Evolutionary conservation across 2,797 vertebrate genomes (phyloP), one percentile per base, ranked within the genome.

Genomic region (Crossoptilon crossoptilon): DNA sequence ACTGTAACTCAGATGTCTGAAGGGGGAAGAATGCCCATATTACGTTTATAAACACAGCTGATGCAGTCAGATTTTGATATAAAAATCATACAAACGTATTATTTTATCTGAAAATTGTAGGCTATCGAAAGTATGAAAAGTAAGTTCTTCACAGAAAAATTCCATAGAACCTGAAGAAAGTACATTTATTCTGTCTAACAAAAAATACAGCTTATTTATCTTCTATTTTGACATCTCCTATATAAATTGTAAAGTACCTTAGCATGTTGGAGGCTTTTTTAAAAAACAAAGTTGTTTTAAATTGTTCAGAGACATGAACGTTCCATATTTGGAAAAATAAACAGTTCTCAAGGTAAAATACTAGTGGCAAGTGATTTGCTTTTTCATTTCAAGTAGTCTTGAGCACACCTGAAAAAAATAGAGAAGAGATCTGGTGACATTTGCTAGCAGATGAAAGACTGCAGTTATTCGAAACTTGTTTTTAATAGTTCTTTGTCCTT

Each of bases 1-100:
- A 0, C 1, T 72, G 33, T 37, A 37, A 48, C 14, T 55, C 31
- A 24, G 12, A 37, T 83, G 8, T 21, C 4, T 0, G 1, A 31
- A 86, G 55, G 43, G 23, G 44, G 9, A 26, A 33, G 69, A 86
- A 88, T 48, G n/a, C 53, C 5, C 7, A 0, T 21, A 10, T 9
- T 67, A 15, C 29, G 3, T 70, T 71, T 73, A 75, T 17, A 53
- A 68, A 49, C 15, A 33, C 7, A 37, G 51, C 31, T 6, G 3
- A 44, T 77, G 29, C 23, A 51, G 29, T 78, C 70, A 67, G 37
- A 55, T 63, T 92, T 82, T 62, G 27, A 49, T 41, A 62, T 56
- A 17, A 67, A 62, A 91, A n/a, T 27, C 8, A 11, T 53, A 23
- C 14, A 9, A 84, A 55, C 21, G 71, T 48, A 15, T 77, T 69